Evolutionary conservation across 2,888 invertebrate species (phyloP).

Genomic region (Holacanthella duospinosa): DNA sequence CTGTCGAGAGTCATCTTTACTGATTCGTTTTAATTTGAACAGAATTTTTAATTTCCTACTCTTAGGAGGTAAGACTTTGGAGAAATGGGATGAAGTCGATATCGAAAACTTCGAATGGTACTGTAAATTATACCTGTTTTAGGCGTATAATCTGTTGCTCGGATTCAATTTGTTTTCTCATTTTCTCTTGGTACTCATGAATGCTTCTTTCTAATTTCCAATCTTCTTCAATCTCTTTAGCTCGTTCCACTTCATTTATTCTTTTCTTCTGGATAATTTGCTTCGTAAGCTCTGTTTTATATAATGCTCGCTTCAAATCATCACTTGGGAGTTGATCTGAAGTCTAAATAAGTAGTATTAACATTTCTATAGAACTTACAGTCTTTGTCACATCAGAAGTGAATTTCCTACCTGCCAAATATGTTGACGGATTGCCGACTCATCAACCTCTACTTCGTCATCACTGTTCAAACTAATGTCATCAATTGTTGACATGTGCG

Average conservation of each 20-base stretch:
- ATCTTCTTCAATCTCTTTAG: slow-evolving; percentile 21
- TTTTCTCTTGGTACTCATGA: slow-evolving; percentile 24
- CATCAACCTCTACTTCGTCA: slow-evolving; percentile 4
- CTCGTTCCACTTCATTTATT: slow-evolving; percentile 18
- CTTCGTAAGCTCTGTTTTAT: slow-evolving; percentile 22
- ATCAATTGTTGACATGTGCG: background rate
- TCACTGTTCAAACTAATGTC: background rate
- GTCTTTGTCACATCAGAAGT: background rate
- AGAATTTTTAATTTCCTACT: too few species aligned
- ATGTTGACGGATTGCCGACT: slow-evolving; percentile 15
- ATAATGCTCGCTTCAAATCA: slow-evolving; percentile 18
- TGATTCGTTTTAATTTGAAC: too few species aligned
- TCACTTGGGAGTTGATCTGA: slow-evolving; percentile 26
- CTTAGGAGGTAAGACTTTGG: too few species aligned
- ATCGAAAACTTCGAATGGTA: too few species aligned
- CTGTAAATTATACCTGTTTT: too few species aligned
- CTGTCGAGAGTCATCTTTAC: too few species aligned
- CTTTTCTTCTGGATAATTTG: slow-evolving; percentile 26
- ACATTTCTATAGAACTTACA: background rate
- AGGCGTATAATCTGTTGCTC: slow-evolving; percentile 9
- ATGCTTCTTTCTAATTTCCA: slow-evolving; percentile 24
- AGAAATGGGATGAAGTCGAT: too few species aligned
- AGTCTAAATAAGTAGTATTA: slow-evolving; percentile 15
- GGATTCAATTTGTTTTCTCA: slow-evolving; percentile 14
- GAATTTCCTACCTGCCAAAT: slow-evolving; percentile 23